Conservation (phyloP, 2,888 invertebrate species). For the Heliconius ismenius region DNA sequence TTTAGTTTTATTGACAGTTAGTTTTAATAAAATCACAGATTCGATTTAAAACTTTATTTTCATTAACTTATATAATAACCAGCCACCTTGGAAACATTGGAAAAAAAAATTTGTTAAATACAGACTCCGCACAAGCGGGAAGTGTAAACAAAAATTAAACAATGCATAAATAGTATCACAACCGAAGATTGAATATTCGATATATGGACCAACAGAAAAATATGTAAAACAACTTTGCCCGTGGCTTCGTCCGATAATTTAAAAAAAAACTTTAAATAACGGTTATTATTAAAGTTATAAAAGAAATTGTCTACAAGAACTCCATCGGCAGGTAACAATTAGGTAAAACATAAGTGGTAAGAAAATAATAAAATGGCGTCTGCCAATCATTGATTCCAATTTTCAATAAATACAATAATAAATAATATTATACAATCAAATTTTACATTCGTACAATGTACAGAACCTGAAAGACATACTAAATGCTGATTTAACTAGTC, state of each 20-base stretch:
- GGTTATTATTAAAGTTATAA: background rate
- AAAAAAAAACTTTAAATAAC: background rate
- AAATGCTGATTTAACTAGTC: background rate
- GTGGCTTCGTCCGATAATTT: background rate
- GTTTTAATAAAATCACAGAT: conserved; percentile 30
- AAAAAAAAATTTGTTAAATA: conserved; percentile 30
- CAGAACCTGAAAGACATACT: background rate
- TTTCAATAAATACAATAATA: conserved; percentile 1
- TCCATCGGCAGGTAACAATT: background rate
- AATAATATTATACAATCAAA: background rate
- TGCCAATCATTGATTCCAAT: background rate
- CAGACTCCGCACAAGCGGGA: conserved; percentile 32
- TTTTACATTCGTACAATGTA: conserved; percentile 3
- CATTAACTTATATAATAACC: conserved; percentile 43
- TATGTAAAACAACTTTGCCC: background rate
- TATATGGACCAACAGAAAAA: conserved; percentile 22
- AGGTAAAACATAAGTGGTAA: background rate
- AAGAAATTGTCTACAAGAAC: background rate
- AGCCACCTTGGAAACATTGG: conserved; percentile 43
- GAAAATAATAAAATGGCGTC: background rate
- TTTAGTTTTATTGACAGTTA: background rate
- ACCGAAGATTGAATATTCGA: conserved; percentile 33
- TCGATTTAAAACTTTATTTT: conserved; percentile 38
- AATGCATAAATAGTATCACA: conserved; percentile 36
- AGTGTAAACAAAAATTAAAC: conserved; percentile 11